Conservation (phyloP, 2,888 invertebrate species). For the Portevinia maculata region DNA sequence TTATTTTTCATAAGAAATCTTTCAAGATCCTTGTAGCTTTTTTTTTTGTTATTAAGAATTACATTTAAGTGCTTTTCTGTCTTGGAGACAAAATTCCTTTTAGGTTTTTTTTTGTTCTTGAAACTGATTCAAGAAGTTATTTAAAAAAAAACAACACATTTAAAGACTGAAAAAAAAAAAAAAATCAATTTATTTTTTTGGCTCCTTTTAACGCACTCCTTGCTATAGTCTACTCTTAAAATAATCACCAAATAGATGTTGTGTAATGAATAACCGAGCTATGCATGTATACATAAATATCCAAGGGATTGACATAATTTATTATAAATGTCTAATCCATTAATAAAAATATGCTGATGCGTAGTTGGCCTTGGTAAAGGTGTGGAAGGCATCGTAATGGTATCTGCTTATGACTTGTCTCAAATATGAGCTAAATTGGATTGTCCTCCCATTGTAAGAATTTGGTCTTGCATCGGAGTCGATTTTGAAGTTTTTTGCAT, state of each 20-base stretch:
- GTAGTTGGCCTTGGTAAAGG: neutral
- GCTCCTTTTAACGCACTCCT: neutral
- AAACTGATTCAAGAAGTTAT: neutral
- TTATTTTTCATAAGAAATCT: too few relatives aligned
- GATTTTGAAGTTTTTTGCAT: neutral
- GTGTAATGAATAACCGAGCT: neutral
- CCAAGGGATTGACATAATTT: neutral
- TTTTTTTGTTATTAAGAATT: too few relatives aligned
- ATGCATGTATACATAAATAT: neutral
- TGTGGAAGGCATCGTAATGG: too few relatives aligned
- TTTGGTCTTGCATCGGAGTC: too few relatives aligned
- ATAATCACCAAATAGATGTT: neutral
- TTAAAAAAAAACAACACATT: slow-evolving; percentile 1
- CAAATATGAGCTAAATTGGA: too few relatives aligned
- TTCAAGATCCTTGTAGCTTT: too few relatives aligned
- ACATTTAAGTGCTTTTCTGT: neutral
- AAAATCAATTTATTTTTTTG: neutral
- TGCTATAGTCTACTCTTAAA: neutral
- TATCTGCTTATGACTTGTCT: too few relatives aligned
- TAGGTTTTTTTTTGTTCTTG: neutral
- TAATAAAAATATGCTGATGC: neutral
- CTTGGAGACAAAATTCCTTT: neutral
- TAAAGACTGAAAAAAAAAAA: slow-evolving; percentile 24
- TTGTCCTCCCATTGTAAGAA: too few relatives aligned
- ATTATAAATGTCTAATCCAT: neutral